phyloP scores from a whole-genome alignment of 1,140 invertebrate genomes.

The Monomorium pharaonis region DNA sequence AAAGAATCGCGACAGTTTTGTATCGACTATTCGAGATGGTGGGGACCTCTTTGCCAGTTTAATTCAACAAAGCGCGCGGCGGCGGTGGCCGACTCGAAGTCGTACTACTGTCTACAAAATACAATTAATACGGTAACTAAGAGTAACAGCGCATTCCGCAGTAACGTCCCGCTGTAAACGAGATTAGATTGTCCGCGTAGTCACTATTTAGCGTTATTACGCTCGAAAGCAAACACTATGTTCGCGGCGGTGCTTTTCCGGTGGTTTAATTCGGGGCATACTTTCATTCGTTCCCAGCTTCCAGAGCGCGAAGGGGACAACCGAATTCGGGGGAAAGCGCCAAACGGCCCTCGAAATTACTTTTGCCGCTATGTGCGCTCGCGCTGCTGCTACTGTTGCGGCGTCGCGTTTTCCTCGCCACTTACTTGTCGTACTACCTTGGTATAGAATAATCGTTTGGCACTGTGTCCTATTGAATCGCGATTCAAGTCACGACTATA shows the following conservation, averaged over 20 bases:
- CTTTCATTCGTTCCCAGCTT: conserved; percentile 49
- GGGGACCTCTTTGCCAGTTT: neutral
- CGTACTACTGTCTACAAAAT: conserved; percentile 44
- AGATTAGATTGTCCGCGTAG: conserved; percentile 54
- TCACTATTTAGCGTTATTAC: conserved; percentile 57
- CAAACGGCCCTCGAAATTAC: conserved; percentile 22
- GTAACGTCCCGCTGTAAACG: conserved; percentile 35
- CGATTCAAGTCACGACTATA: conserved; percentile 8
- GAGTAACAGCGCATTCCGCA: conserved; percentile 33
- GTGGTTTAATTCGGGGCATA: conserved; percentile 40
- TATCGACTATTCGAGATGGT: conserved; percentile 19
- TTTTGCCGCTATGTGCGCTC: neutral
- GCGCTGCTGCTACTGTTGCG: no score
- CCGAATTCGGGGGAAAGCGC: conserved; percentile 38
- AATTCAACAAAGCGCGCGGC: conserved; percentile 45
- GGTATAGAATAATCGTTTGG: conserved; percentile 46
- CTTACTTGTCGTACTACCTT: neutral
- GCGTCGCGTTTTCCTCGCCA: neutral
- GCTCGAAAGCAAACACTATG: conserved; percentile 8
- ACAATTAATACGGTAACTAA: conserved; percentile 49
- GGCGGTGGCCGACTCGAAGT: neutral
- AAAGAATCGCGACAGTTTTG: neutral
- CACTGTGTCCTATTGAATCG: conserved; percentile 30
- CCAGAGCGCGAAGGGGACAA: neutral
- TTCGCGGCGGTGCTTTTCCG: conserved; percentile 23